Percentiles rank a stretch among this genome's conserved stretches.
These are phyloP conservation scores for Temnopleurus reevesii DNA, from an alignment of 53 echinoderm and acorn worm species.

Conservation along the genomic window DNA sequence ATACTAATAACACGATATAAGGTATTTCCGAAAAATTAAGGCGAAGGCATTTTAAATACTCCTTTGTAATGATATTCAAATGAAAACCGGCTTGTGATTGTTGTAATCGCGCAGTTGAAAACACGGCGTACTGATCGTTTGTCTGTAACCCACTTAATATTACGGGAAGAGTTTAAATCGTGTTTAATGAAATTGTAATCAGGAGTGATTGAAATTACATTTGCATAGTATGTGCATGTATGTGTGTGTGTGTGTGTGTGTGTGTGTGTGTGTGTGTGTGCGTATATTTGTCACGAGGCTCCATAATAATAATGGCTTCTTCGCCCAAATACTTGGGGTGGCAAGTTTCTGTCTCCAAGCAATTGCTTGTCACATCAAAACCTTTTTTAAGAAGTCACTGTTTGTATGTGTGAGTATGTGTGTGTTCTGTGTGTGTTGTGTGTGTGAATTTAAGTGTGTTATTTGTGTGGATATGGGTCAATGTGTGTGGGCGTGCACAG, in stretches of 20 bases:
- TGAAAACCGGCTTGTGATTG: no score
- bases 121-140: no score
- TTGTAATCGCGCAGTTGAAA: no score
- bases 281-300: no score
- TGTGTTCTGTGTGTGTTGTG: background rate
- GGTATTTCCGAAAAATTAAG: no score
- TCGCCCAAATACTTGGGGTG: background rate
- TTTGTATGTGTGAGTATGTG: background rate
- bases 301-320: no score
- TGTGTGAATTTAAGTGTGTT: background rate
- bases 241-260: background rate
- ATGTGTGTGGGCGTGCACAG: background rate
- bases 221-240: background rate
- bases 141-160: no score
- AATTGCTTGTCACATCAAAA: background rate
- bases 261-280: background rate
- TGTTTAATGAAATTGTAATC: no score
- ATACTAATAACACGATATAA: no score
- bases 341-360: background rate
- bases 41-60: no score
- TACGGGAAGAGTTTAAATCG: no score
- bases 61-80: no score
- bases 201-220: background rate
- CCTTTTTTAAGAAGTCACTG: background rate
- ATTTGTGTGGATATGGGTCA: background rate